A percentile compares a stretch with the other conserved stretches of the same genome.
These are phyloP conservation scores for Monarcha castaneiventris DNA, from an alignment of 2,113 vertebrate genomes.

Conservation along the genomic window DNA sequence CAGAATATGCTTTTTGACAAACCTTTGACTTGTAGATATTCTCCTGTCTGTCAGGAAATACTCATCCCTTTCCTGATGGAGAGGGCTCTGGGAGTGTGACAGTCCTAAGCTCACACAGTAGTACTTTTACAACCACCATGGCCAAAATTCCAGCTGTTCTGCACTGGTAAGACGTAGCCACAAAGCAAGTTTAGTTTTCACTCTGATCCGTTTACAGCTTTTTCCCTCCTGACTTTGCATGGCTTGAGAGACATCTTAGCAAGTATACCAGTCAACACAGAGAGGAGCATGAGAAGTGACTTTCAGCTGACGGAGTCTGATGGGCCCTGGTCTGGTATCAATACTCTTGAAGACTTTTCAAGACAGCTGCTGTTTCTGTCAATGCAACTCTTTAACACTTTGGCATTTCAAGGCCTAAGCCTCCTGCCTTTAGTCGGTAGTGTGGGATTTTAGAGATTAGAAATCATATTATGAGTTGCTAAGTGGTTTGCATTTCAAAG, in stretches of 20 bases:
- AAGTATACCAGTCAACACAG: background rate
- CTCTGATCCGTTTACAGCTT: background rate
- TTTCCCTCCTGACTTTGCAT: background rate
- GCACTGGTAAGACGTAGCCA: background rate
- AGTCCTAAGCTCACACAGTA: background rate
- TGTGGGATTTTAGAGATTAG: constrained; percentile 16
- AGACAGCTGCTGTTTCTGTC: constrained; percentile 17
- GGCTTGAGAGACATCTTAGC: background rate
- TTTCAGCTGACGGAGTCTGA: background rate
- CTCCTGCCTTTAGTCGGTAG: background rate
- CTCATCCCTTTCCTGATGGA: background rate
- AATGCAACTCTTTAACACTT: background rate
- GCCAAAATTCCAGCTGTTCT: background rate
- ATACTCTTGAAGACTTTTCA: background rate
- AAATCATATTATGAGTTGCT: background rate
- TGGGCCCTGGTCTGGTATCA: background rate
- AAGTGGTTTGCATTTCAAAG: background rate
- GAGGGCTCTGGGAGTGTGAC: background rate
- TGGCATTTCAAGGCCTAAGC: background rate
- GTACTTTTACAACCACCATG: background rate
- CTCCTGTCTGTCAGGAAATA: background rate
- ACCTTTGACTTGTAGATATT: background rate
- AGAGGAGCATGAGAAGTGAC: background rate
- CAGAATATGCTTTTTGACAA: background rate
- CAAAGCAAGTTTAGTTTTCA: background rate